Evolutionary conservation across 2,113 vertebrate genomes (phyloP).

Genomic region (Butorides virescens): DNA sequence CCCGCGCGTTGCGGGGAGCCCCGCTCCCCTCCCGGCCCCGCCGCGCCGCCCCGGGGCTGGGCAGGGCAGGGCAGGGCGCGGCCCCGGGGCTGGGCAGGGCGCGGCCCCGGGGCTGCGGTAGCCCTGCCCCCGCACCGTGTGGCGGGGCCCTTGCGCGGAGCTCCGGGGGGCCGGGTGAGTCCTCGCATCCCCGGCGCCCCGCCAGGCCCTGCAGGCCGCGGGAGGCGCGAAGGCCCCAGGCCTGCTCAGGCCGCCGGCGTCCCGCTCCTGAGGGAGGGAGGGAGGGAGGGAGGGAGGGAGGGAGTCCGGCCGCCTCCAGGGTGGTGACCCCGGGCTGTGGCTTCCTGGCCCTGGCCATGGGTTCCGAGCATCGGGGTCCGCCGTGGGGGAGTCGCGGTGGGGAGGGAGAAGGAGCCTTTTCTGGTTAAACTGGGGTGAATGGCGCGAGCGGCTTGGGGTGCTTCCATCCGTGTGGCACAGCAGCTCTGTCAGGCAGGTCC

Average conservation of each 20-base stretch:
- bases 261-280: too few species aligned
- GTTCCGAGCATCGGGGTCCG: background rate
- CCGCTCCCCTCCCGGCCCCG: background rate
- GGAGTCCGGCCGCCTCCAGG: background rate
- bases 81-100: too few species aligned
- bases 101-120: background rate
- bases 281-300: background rate
- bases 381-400: background rate
- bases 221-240: background rate
- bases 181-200: too few species aligned
- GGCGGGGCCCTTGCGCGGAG: background rate
- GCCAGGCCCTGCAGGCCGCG: background rate
- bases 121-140: background rate
- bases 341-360: background rate
- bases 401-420: background rate
- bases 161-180: background rate
- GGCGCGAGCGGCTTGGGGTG: accelerated
- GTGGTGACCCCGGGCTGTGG: background rate
- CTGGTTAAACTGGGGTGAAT: background rate
- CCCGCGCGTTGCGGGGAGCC: too few species aligned
- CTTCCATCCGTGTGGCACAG: accelerated
- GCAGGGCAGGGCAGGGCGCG: too few species aligned
- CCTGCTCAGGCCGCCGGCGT: background rate
- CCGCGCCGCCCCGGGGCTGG: background rate
- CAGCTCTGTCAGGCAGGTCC: background rate